Percentiles rank a stretch among this genome's conserved stretches.
Evolutionary conservation across 2,113 vertebrate genomes (phyloP).

Genomic region (Corythaixoides concolor): DNA sequence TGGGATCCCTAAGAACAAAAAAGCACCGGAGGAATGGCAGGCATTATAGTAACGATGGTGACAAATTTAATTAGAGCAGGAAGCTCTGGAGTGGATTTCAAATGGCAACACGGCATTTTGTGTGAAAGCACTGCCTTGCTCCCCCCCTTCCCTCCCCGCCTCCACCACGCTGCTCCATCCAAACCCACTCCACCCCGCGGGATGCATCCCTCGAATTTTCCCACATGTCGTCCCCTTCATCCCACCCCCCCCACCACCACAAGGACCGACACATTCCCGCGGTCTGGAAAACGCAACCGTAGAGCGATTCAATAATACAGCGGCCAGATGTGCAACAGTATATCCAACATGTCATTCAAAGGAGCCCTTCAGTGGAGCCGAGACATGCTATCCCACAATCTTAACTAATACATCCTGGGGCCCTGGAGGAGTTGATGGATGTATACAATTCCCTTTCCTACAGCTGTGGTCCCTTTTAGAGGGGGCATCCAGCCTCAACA

Average conservation of each 20-base stretch:
- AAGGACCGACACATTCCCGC: constrained; percentile 34
- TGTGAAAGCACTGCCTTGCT: constrained; percentile 32
- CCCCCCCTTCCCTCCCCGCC: not conserved
- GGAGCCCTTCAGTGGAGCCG: constrained; percentile 63
- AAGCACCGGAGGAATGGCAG: constrained; percentile 62
- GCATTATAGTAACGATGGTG: constrained; percentile 66
- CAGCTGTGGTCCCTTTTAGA: constrained; percentile 68
- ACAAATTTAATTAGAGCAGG: constrained; percentile 71
- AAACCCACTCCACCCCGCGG: not conserved
- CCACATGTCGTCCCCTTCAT: constrained; percentile 37
- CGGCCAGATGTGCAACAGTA: constrained; percentile 67
- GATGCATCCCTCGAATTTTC: constrained; percentile 45
- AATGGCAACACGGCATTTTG: constrained; percentile 57
- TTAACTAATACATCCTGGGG: constrained; percentile 70
- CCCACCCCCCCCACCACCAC: not conserved
- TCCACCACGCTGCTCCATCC: not conserved
- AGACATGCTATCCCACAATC: constrained; percentile 66
- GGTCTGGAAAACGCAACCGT: constrained; percentile 51
- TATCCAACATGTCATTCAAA: constrained; percentile 66
- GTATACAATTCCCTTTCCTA: constrained; percentile 68
- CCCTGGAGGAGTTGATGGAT: constrained; percentile 69
- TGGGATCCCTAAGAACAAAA: constrained; percentile 55
- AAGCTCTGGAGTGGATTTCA: constrained; percentile 69
- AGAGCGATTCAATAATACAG: constrained; percentile 48
- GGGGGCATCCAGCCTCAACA: constrained; percentile 59